phyloP scores from a whole-genome alignment of 2,888 invertebrate species.

The Geophilus truncorum region DNA sequence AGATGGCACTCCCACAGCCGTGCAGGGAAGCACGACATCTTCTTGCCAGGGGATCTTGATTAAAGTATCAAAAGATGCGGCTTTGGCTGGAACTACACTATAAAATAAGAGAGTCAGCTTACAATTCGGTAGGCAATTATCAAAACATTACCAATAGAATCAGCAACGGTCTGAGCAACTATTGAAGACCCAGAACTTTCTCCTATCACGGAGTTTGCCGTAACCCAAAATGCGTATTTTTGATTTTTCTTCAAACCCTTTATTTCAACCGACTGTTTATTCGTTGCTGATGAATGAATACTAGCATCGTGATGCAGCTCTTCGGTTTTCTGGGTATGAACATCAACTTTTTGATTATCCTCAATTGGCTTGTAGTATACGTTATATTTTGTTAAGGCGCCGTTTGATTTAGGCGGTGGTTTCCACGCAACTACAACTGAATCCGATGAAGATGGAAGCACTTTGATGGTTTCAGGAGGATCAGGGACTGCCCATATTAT shows the following conservation, averaged over 20 bases:
- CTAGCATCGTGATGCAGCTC: not conserved
- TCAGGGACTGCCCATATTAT: conserved; percentile 62
- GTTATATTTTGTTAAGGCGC: conserved; percentile 72
- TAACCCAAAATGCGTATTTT: conserved; percentile 28
- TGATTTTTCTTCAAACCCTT: not conserved
- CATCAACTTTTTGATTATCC: not conserved
- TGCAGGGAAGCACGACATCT: conserved; percentile 25
- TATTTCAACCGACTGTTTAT: not conserved
- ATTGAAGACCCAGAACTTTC: not conserved
- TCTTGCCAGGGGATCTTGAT: conserved; percentile 25
- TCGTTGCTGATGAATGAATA: not conserved
- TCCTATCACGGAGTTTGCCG: not conserved
- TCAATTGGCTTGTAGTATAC: conserved; percentile 55
- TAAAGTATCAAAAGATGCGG: conserved; percentile 1
- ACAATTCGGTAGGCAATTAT: not conserved
- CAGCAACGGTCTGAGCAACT: not conserved
- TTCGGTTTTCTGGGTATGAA: not conserved
- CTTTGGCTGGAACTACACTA: conserved; percentile 30
- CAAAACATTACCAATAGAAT: not conserved
- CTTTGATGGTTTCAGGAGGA: conserved; percentile 78
- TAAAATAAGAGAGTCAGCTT: not conserved
- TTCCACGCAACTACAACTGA: conserved; percentile 81
- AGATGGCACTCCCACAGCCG: not conserved
- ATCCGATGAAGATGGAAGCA: conserved; percentile 70
- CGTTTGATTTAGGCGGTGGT: conserved; percentile 72